Conservation (phyloP, 2,797 vertebrate genomes). For the Melopsittacus undulatus region DNA sequence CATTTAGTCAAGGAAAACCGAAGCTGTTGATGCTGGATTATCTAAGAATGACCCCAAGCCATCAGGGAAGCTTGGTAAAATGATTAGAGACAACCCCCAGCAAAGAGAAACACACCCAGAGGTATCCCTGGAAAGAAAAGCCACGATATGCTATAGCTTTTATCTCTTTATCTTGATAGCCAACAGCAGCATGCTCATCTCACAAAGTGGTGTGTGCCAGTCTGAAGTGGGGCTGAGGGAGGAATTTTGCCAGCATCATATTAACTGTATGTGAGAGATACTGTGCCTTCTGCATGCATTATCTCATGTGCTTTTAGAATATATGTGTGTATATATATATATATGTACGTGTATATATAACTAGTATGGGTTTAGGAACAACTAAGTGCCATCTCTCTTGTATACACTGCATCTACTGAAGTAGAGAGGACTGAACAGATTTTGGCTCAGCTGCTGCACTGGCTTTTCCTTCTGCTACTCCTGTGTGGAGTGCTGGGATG, state of each 20-base stretch:
- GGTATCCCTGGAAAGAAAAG: background rate
- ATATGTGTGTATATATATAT: accelerated
- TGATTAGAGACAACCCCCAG: background rate
- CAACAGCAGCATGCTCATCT: no score
- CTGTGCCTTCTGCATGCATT: background rate
- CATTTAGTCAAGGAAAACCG: background rate
- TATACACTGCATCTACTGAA: background rate
- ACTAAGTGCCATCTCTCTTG: background rate
- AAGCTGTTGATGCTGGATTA: background rate
- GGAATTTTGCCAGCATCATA: background rate
- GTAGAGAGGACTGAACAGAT: background rate
- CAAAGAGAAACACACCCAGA: background rate
- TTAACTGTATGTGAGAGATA: accelerated
- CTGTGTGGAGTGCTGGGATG: background rate
- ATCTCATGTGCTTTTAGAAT: background rate
- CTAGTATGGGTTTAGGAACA: background rate
- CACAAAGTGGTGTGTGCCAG: background rate
- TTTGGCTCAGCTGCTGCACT: background rate
- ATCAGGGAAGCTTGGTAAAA: background rate
- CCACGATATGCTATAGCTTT: background rate
- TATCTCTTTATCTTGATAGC: background rate
- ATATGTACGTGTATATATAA: accelerated
- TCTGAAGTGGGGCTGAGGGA: background rate
- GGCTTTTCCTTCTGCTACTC: background rate
- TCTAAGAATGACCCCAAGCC: background rate